These are phyloP conservation scores for Sitta carolinensis DNA, from an alignment of 2,797 vertebrate genomes.

Conservation along the genomic window DNA sequence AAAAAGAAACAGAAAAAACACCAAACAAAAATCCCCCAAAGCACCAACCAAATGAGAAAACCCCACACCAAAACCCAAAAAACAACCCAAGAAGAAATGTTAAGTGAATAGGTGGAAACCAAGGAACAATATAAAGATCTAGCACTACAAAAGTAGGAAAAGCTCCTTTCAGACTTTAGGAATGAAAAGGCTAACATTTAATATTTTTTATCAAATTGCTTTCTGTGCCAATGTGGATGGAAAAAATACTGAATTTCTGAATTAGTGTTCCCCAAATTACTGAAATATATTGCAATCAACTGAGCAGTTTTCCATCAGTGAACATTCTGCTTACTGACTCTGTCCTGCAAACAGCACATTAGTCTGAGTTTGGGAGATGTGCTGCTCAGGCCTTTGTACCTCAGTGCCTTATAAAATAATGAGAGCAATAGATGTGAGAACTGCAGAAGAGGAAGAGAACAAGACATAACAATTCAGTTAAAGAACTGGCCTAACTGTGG, in stretches of 20 bases:
- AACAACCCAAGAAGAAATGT: not conserved
- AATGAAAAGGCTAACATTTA: not conserved
- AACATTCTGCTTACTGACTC: not conserved
- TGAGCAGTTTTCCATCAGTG: not conserved
- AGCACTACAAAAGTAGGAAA: not conserved
- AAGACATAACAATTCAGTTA: not conserved
- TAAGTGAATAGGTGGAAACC: not conserved
- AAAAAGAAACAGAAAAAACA: not conserved
- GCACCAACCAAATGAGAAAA: not conserved
- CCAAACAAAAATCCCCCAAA: not conserved
- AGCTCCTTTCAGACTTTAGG: not conserved
- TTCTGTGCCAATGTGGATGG: not conserved
- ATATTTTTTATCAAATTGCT: not conserved
- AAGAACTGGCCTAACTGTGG: not conserved
- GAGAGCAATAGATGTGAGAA: not conserved
- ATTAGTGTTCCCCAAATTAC: not conserved
- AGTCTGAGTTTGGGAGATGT: not conserved
- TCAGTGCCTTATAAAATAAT: not conserved
- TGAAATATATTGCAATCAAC: not conserved
- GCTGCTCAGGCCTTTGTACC: not conserved
- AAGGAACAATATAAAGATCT: not conserved
- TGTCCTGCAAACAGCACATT: not conserved
- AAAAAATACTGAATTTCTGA: not conserved
- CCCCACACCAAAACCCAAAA: not conserved
- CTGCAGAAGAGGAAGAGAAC: not conserved